Conservation (phyloP, 1,140 invertebrate species). For the Heliconius hermathena region DNA sequence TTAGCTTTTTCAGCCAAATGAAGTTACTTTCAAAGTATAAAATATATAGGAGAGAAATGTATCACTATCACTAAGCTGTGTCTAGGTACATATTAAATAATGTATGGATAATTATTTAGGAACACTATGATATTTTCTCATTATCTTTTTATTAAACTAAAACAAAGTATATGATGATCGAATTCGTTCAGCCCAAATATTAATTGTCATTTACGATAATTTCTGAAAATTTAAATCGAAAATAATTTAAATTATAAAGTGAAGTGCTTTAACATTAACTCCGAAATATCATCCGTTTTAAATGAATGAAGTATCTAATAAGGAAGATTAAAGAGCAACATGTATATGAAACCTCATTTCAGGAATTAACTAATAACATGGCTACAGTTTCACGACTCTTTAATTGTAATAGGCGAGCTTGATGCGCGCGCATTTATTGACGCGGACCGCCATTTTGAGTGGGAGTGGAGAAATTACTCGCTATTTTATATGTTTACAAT, state of each 20-base stretch:
- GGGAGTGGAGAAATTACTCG: constrained; percentile 35
- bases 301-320: constrained; percentile 11
- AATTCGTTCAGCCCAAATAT: too few relatives aligned
- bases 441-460: constrained; percentile 38
- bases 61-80: too few relatives aligned
- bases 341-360: constrained; percentile 21
- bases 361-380: constrained; percentile 22
- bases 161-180: too few relatives aligned
- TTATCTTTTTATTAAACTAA: too few relatives aligned
- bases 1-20: too few relatives aligned
- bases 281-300: neutral
- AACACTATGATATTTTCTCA: too few relatives aligned
- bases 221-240: too few relatives aligned
- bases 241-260: neutral
- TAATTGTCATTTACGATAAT: too few relatives aligned
- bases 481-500: constrained; percentile 30
- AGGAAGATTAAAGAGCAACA: constrained; percentile 9
- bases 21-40: too few relatives aligned
- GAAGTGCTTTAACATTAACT: neutral
- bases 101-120: too few relatives aligned
- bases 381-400: constrained; percentile 24
- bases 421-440: constrained; percentile 42
- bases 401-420: constrained; percentile 34
- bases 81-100: too few relatives aligned
- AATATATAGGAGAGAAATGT: too few relatives aligned